These are phyloP conservation scores for Mobula birostris DNA, from an alignment of 2,113 vertebrate genomes.

Conservation along the genomic window DNA sequence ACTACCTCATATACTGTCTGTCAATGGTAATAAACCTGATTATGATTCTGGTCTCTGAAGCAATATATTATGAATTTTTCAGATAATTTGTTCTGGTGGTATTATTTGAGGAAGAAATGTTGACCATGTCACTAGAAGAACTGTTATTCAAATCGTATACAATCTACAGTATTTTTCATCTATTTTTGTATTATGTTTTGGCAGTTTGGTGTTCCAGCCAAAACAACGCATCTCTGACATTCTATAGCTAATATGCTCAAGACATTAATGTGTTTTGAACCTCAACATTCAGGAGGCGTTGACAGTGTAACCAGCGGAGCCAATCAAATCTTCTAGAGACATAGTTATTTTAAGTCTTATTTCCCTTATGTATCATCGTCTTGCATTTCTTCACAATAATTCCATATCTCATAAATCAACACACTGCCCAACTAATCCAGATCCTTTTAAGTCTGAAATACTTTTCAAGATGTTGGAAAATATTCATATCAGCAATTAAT, in stretches of 20 bases:
- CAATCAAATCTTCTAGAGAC: no score
- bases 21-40: no score
- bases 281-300: neutral
- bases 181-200: no score
- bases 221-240: neutral
- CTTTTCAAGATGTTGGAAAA: no score
- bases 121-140: neutral
- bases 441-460: no score
- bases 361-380: neutral
- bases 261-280: neutral
- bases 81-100: neutral
- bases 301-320: neutral
- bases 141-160: neutral
- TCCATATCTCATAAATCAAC: no score
- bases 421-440: no score
- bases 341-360: neutral
- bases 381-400: neutral
- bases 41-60: neutral
- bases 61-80: neutral
- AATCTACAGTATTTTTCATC: neutral
- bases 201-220: neutral
- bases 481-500: no score
- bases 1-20: no score
- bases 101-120: neutral
- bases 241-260: neutral